These are phyloP conservation scores for Balaenoptera acutorostrata DNA, from an alignment of 2,113 vertebrate genomes.

Conservation along the genomic window DNA sequence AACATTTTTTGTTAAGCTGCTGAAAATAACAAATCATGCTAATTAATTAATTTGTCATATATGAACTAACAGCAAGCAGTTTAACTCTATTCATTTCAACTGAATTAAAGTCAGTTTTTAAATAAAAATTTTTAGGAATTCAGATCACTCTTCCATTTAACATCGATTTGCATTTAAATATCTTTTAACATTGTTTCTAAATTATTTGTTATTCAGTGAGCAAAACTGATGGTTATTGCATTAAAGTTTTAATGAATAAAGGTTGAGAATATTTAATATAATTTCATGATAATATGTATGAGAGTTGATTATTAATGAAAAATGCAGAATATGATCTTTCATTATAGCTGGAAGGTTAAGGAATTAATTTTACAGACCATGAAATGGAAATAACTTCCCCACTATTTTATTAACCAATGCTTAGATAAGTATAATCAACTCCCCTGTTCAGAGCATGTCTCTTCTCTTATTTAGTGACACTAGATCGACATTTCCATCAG, in stretches of 20 bases:
- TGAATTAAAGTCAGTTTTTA: constrained; percentile 40
- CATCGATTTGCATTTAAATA: constrained; percentile 71
- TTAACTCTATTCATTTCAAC: constrained; percentile 18
- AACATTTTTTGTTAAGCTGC: not conserved
- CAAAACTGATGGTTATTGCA: constrained; percentile 65
- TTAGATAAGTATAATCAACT: constrained; percentile 46
- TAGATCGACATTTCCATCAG: not conserved
- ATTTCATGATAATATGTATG: constrained; percentile 58
- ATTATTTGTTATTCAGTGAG: constrained; percentile 68
- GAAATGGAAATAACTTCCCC: constrained; percentile 49
- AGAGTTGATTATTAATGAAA: constrained; percentile 68
- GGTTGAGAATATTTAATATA: constrained; percentile 63
- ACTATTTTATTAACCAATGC: constrained; percentile 52
- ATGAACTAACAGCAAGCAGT: constrained; percentile 10
- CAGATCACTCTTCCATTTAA: constrained; percentile 25
- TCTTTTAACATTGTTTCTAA: constrained; percentile 59
- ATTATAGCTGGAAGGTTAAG: constrained; percentile 62
- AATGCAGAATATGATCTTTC: constrained; percentile 53
- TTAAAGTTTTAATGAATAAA: constrained; percentile 66
- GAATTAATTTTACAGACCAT: constrained; percentile 67
- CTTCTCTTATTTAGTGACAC: not conserved
- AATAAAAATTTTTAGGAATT: constrained; percentile 36
- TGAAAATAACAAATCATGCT: not conserved
- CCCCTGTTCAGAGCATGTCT: constrained; percentile 15
- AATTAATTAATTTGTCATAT: constrained; percentile 43